These are phyloP conservation scores for Tenthredo distinguenda DNA, from an alignment of 2,888 invertebrate species.

Conservation along the genomic window DNA sequence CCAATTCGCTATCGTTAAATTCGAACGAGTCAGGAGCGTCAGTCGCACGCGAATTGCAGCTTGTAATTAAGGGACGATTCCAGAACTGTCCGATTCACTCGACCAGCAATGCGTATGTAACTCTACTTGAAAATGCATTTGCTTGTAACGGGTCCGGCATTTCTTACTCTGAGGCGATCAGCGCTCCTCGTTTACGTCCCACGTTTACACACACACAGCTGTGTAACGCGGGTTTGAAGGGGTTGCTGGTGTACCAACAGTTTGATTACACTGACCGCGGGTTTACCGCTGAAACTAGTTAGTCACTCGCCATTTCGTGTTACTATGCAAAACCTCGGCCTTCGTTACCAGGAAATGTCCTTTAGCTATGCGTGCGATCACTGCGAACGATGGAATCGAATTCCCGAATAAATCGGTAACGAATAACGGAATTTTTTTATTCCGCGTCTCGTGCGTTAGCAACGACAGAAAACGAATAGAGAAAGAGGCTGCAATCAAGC, in stretches of 20 bases:
- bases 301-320: neutral
- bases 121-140: neutral
- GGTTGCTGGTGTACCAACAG: slow-evolving; percentile 22
- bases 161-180: neutral
- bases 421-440: neutral
- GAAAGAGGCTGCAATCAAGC: neutral
- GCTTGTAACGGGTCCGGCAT: slow-evolving; percentile 14
- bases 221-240: neutral
- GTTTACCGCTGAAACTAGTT: slow-evolving; percentile 37
- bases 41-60: neutral
- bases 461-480: neutral
- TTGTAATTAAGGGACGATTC: slow-evolving; percentile 37
- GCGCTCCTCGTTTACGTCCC: neutral
- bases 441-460: neutral
- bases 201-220: neutral
- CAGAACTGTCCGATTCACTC: slow-evolving; percentile 44
- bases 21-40: neutral
- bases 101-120: slow-evolving; percentile 21
- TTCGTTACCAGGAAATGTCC: neutral
- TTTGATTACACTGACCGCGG: slow-evolving; percentile 30
- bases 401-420: neutral
- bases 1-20: neutral
- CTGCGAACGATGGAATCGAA: neutral
- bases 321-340: slow-evolving; percentile 1
- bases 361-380: neutral